Conservation (phyloP, 2,888 invertebrate genomes). For the Drosophila nr. perissopoda region DNA sequence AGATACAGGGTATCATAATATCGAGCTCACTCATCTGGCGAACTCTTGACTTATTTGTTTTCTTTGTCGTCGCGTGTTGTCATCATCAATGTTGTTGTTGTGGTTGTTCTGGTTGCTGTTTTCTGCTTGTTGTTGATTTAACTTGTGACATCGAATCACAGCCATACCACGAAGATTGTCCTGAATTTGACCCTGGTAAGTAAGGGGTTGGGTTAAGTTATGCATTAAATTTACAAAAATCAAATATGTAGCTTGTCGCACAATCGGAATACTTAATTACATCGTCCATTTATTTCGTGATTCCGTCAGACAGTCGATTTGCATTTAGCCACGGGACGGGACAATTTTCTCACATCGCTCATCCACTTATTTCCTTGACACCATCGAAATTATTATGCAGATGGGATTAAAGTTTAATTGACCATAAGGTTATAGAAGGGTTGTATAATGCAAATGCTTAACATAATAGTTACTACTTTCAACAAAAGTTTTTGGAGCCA, state of each 20-base stretch:
- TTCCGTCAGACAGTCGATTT: slow-evolving; percentile 38
- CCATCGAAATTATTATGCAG: slow-evolving; percentile 17
- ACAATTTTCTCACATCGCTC: slow-evolving; percentile 18
- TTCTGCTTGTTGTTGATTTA: slow-evolving; percentile 61
- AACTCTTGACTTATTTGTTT: slow-evolving; percentile 47
- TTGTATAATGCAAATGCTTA: neutral
- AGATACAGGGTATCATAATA: slow-evolving; percentile 3
- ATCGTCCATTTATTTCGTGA: slow-evolving; percentile 51
- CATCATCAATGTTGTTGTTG: slow-evolving; percentile 32
- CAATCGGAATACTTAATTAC: slow-evolving; percentile 71
- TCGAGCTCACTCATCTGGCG: slow-evolving; percentile 9
- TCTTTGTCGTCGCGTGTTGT: slow-evolving; percentile 66
- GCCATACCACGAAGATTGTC: slow-evolving; percentile 40
- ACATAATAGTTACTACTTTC: neutral
- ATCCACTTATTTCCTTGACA: slow-evolving; percentile 21
- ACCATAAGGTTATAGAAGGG: neutral
- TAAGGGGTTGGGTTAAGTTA: slow-evolving; percentile 26
- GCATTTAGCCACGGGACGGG: slow-evolving; percentile 27
- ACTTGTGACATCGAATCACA: slow-evolving; percentile 69
- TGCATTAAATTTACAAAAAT: slow-evolving; percentile 67
- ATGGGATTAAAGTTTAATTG: slow-evolving; percentile 13
- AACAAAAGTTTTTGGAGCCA: neutral
- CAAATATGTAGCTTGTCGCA: slow-evolving; percentile 52
- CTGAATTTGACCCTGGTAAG: slow-evolving; percentile 27
- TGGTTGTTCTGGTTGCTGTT: slow-evolving; percentile 25